Percentiles rank a stretch among this genome's conserved stretches.
Conservation (phyloP, 2,888 invertebrate species). For the Drosophila diplacantha region DNA sequence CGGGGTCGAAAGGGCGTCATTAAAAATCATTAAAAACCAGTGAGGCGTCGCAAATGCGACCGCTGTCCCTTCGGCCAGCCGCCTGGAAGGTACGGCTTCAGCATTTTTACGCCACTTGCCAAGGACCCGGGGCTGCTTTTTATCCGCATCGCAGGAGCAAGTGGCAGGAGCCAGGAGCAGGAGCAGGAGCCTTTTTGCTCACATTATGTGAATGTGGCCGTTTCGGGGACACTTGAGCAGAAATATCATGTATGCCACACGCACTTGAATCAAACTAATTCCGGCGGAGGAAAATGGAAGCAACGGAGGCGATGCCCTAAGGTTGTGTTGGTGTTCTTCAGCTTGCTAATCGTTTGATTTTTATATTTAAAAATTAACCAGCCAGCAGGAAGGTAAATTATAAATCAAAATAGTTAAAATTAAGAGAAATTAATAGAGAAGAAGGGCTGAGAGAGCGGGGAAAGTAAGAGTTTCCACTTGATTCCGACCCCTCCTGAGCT, state of each 20-base stretch:
- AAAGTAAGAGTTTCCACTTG: background rate
- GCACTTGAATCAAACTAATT: slow-evolving; percentile 26
- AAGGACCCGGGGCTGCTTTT: slow-evolving; percentile 9
- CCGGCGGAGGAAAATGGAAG: background rate
- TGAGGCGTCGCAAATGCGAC: slow-evolving; percentile 58
- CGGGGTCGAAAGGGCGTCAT: slow-evolving; percentile 41
- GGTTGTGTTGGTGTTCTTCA: no score
- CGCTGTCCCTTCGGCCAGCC: slow-evolving; percentile 50
- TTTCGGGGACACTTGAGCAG: slow-evolving; percentile 7
- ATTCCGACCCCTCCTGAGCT: background rate
- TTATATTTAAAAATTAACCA: background rate
- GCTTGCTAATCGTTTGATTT: background rate
- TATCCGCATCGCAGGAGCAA: slow-evolving; percentile 11
- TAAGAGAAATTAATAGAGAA: background rate
- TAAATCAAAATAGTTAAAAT: background rate
- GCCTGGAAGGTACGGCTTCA: slow-evolving; percentile 43
- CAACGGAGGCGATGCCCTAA: background rate
- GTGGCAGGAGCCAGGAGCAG: background rate
- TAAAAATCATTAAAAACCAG: slow-evolving; percentile 67
- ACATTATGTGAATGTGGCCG: background rate
- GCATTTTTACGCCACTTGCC: slow-evolving; percentile 27
- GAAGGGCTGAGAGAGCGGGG: background rate
- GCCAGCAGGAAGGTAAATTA: background rate
- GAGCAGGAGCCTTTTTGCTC: background rate
- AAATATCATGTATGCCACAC: slow-evolving; percentile 16